Percentiles rank a stretch among this genome's conserved stretches.
Conservation (phyloP, 1,140 invertebrate genomes). For the Drosophila hydei region DNA sequence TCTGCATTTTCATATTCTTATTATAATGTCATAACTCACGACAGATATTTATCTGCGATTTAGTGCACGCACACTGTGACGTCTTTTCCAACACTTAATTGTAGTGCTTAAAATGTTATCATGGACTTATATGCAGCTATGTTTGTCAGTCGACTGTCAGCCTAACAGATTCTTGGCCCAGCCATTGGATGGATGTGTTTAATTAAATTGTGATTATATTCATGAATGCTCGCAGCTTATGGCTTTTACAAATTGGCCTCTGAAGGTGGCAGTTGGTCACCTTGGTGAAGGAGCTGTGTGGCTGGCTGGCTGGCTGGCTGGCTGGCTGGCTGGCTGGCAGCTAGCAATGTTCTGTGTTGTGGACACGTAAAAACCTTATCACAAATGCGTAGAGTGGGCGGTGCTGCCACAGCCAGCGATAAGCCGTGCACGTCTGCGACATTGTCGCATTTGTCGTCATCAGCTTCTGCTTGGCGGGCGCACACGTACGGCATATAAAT, state of each 20-base stretch:
- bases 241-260: not conserved
- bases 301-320: not conserved
- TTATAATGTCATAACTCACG: not conserved
- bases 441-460: constrained; percentile 79
- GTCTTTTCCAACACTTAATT: constrained; percentile 3
- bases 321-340: not conserved
- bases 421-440: constrained; percentile 74
- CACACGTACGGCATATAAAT: constrained; percentile 78
- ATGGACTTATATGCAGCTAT: not conserved
- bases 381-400: constrained; percentile 36
- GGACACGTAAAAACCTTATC: constrained; percentile 77
- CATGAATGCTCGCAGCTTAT: constrained; percentile 1
- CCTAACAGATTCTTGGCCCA: not conserved
- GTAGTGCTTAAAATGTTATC: not conserved
- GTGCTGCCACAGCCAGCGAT: constrained; percentile 50
- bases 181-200: constrained; percentile 37
- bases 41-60: not conserved
- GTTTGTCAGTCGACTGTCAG: not conserved
- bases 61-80: not conserved
- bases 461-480: constrained; percentile 47
- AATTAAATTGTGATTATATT: constrained; percentile 42
- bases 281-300: constrained; percentile 1
- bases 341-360: constrained; percentile 61
- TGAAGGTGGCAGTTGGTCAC: not conserved
- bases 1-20: not conserved